A percentile compares a stretch with the other conserved stretches of the same genome.
phyloP scores from a whole-genome alignment of 2,797 vertebrate genomes.

The Saguinus oedipus region DNA sequence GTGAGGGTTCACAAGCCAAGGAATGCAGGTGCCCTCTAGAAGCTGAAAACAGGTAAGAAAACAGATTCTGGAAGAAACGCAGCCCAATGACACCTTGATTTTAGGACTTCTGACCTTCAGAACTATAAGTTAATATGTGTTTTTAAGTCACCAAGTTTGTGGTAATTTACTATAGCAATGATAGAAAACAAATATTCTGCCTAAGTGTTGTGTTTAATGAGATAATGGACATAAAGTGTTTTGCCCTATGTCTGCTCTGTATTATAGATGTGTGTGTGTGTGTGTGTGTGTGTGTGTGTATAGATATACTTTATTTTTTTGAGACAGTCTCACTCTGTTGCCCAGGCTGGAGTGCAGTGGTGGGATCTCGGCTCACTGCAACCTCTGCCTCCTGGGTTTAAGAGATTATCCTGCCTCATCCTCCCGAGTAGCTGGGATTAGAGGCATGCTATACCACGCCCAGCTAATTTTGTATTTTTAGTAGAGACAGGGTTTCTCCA shows the following conservation, averaged over 20 bases:
- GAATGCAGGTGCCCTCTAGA: neutral
- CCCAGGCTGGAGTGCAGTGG: too few species aligned
- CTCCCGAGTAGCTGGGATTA: too few species aligned
- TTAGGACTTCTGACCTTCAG: neutral
- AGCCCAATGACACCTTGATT: neutral
- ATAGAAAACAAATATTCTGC: neutral
- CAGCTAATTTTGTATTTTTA: too few species aligned
- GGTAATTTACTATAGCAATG: neutral
- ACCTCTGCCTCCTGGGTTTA: too few species aligned
- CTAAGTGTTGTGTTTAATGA: neutral
- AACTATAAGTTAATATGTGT: neutral
- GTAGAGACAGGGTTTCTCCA: too few species aligned
- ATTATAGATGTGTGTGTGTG: too few species aligned
- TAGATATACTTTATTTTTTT: too few species aligned
- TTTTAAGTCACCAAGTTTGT: neutral
- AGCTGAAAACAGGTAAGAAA: neutral
- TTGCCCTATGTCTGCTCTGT: neutral
- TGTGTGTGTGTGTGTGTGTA: too few species aligned
- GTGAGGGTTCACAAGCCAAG: neutral
- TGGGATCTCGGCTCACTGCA: too few species aligned
- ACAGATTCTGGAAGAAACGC: neutral
- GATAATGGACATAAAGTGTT: neutral
- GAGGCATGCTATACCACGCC: too few species aligned
- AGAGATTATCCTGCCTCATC: too few species aligned
- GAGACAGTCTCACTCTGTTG: too few species aligned